Conservation (phyloP, 2,113 vertebrate genomes). For the Ammospiza caudacuta region DNA sequence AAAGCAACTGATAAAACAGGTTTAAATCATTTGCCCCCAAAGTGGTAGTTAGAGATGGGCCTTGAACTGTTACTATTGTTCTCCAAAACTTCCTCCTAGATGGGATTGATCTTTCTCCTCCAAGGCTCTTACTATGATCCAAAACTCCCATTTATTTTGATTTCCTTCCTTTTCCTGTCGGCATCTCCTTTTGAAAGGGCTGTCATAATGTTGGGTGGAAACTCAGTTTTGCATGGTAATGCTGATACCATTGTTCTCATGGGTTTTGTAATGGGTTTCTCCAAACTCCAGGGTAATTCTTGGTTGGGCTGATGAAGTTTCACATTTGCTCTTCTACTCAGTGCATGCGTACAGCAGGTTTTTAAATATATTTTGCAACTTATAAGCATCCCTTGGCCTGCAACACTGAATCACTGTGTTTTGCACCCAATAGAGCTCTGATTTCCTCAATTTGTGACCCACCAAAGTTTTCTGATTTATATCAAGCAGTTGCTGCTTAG, state of each 20-base stretch:
- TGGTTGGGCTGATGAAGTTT: not conserved
- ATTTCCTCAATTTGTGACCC: not conserved
- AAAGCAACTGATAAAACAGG: not conserved
- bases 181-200: not conserved
- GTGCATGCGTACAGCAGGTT: not conserved
- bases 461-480: not conserved
- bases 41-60: not conserved
- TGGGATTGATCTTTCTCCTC: not conserved
- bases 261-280: not conserved
- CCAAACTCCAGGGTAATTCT: not conserved
- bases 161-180: not conserved
- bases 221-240: not conserved
- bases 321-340: not conserved
- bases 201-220: not conserved
- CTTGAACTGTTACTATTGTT: not conserved
- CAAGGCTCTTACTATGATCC: not conserved
- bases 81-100: not conserved
- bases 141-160: not conserved
- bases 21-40: not conserved
- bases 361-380: not conserved
- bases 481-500: not conserved
- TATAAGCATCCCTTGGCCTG: not conserved
- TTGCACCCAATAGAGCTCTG: not conserved
- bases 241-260: not conserved
- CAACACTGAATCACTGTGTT: rapidly evolving